Evolutionary conservation across 2,888 invertebrate species (phyloP), one percentile per base, ranked within the genome.

Genomic region (Petrophora chlorosata): DNA sequence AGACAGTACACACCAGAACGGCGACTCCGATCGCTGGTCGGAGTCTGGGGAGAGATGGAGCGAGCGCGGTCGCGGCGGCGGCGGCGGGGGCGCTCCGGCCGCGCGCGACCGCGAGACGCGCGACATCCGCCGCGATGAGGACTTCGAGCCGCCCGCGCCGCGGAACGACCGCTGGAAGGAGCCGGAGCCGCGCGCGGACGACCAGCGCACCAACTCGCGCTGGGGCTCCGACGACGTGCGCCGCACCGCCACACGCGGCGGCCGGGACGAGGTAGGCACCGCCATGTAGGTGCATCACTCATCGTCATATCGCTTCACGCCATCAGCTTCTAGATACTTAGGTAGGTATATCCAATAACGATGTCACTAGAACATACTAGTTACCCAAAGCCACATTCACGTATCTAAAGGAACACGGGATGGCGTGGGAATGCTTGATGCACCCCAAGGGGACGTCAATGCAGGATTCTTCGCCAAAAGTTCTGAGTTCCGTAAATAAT

Each of bases 91-190:
- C 46, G 73, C 44, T 68, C 4, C 67, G 59, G 56, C 70, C 43
- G 53, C 53, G 14, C 62, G 72, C 46, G 52, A 23, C 54, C 56
- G 59, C 53, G 53, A 38, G 49, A 44, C 56, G 22, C 65, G 76
- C 16, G 71, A 75, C 69, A 64, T 67, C 35, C 56, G 76, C 70
- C 64, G 75, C 48, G 82, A 77, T 62, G 78, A 76, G 49, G 77
- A 79, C 53, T 71, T 63, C 67, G 87, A 87, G 68, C 83, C 91
- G 63, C 83, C 87, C 63, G 70, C 76, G 74, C 85, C 89, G 67
- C 82, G 89, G 69, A 93, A 93, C 82, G 92, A 93, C 73, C 92
- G 94, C 65, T 93, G 92, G 92, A 92, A 92, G 80, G 92, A 92
- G 76, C 91, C 91, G 59, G 87, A 90, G 76, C 87, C 84, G 57